Base-by-base conservation (phyloP, 35 echinoderm and acorn worm species). In the Apostichopus californicus region DNA sequence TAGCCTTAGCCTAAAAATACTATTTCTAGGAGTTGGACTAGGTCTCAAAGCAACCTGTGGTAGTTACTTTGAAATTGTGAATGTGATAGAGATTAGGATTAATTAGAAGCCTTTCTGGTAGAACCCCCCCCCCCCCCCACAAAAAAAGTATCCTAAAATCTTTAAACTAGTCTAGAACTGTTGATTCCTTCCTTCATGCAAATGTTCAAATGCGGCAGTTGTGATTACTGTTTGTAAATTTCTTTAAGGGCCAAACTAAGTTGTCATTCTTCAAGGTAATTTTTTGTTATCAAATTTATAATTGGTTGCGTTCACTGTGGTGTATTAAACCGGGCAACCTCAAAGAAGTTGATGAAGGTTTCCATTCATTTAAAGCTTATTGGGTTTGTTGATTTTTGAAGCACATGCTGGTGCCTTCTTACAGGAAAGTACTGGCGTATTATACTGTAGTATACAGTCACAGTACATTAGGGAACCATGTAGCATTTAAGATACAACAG, bases 301-400 rank as follows among this genome's bases (percentile, higher is more conserved):
- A 88, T 77, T 9, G 86, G 85, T 18, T 77, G 84, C 2, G 9
- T 60, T 21, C 59, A 25, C 55, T 1, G 12, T 57, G 92, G 92
- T 10, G 78, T 56, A 52, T 77, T 93, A 5, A 56, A 66, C 28
- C 71, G 88, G 60, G 26, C 17, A 5, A 63, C 13, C 12, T 8
- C 58, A 8, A 52, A 12, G 54, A 56, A 6, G 12, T 26, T 55
- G 21, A 87, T 21, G 23, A 78, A 20, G 92, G 92, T 1, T 85
- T 80, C 1, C 57, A 88, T 18, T 68, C 84, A 57, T 93, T 89
- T 89, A 89, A 93, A 84, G 9, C 86, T 93, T 55, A 24, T 89
- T 88, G 92, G 86, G 2, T 88, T 34, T 78, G 92, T 81, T 46
- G 88, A 88, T 66, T 93, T 46, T 88, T 60, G 17, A 20, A 15